Conservation (phyloP, 1,140 invertebrate genomes). For the Stegodyphus dumicola region DNA sequence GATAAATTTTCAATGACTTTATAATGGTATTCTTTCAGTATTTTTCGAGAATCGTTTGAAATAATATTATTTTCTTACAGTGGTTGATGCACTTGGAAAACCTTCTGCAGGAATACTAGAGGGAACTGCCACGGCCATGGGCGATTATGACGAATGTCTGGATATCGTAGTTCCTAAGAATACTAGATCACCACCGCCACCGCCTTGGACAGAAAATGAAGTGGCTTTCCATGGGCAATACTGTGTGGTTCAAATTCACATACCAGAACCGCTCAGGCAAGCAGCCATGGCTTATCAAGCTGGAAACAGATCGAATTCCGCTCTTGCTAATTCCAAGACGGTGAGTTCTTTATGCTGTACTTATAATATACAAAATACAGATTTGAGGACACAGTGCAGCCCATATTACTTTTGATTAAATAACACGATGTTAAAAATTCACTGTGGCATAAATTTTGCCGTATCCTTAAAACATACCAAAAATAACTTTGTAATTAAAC, state of each 20-base stretch:
- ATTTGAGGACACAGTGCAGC: too few species aligned
- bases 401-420: too few species aligned
- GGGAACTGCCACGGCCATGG: constrained; percentile 61
- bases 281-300: constrained; percentile 56
- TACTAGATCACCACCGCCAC: background rate
- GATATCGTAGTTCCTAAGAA: constrained; percentile 33
- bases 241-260: constrained; percentile 44
- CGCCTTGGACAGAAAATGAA: constrained; percentile 22
- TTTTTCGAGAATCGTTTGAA: background rate
- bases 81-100: constrained; percentile 64
- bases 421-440: too few species aligned
- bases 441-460: too few species aligned
- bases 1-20: background rate
- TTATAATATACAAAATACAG: too few species aligned
- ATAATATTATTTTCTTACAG: constrained; percentile 42
- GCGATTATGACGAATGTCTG: constrained; percentile 63
- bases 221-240: constrained; percentile 45
- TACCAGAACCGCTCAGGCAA: constrained; percentile 26
- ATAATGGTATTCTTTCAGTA: background rate
- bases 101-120: constrained; percentile 63
- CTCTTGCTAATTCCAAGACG: constrained; percentile 46
- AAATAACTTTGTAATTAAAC: too few species aligned
- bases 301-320: constrained; percentile 36
- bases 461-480: too few species aligned
- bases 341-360: too few species aligned